These are phyloP conservation scores for Rhinichthys osculus DNA, from an alignment of 2,797 vertebrate genomes.

Conservation along the genomic window DNA sequence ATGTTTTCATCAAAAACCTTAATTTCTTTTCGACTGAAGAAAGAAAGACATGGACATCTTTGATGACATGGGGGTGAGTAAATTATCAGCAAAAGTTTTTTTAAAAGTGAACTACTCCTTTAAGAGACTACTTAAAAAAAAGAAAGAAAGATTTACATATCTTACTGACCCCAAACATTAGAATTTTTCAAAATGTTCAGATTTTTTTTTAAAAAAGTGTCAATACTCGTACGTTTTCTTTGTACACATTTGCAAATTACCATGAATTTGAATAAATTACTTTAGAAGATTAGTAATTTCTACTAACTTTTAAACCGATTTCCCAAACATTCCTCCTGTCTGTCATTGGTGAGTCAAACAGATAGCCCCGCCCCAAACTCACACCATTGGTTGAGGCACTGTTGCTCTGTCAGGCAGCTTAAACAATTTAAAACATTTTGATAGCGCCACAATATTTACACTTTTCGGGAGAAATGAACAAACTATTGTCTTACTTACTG, in stretches of 20 bases:
- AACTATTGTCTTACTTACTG: background rate
- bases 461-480: background rate
- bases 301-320: background rate
- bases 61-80: no score
- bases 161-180: background rate
- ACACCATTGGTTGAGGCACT: background rate
- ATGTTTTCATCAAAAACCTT: no score
- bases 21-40: no score
- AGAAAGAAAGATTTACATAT: background rate
- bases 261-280: background rate
- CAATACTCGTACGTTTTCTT: background rate
- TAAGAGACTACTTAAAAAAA: background rate
- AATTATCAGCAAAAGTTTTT: no score
- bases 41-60: no score
- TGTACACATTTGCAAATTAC: background rate
- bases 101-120: no score
- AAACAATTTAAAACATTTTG: background rate
- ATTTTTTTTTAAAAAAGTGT: background rate
- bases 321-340: background rate
- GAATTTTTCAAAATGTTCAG: background rate
- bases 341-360: conserved; percentile 13
- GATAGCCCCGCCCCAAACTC: background rate
- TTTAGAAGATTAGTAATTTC: background rate
- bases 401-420: background rate
- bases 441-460: background rate